Base-by-base conservation (phyloP, 1,140 invertebrate genomes). In the Macrotrachela quadricornifera region DNA sequence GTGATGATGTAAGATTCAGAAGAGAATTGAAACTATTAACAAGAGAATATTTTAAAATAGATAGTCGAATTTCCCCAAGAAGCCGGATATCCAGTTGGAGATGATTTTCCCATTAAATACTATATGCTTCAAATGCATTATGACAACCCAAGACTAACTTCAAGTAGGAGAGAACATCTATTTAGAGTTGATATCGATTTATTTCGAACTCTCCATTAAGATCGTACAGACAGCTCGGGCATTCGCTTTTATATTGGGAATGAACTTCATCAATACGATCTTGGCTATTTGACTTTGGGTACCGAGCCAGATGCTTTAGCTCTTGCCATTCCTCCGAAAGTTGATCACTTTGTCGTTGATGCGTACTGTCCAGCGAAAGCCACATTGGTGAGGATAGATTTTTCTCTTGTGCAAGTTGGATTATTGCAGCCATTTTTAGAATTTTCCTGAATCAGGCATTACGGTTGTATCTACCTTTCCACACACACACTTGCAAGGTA, bases 211-310 rank as follows among this genome's bases (percentile, higher is more conserved):
- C n/a, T n/a, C n/a, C 8, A 13, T 12, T 37, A 9, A 49, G 48
- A 11, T 11, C 46, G 16, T 40, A 40, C 40, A 4, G 36, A 53
- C 17, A 47, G 46, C 3, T 10, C 37, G 1, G n/a, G 14, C 13
- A 30, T 53, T 15, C 42, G 51, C 21, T 48, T 45, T 47, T 36
- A 47, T 37, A 8, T 47, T n/a, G 40, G 37, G 11, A 47, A 53
- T 18, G 40, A 53, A 11, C 36, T 53, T 1, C 42, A 18, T 42
- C 11, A 40, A 40, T 30, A 53, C 8, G 51, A 53, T 17, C 21
- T 53, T 18, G 51, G 51, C 42, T 17, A 46, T 39, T 17, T 53
- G 8, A 53, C 51, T 13, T n/a, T 53, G n/a, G 51, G 51, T 12
- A 39, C 46, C 9, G 45, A 30, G 14, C 42, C 51, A 2, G 30